Percentiles rank a stretch among this genome's conserved stretches.
Evolutionary conservation across 2,888 invertebrate species (phyloP).

Genomic region (Phymatocera aterrima): DNA sequence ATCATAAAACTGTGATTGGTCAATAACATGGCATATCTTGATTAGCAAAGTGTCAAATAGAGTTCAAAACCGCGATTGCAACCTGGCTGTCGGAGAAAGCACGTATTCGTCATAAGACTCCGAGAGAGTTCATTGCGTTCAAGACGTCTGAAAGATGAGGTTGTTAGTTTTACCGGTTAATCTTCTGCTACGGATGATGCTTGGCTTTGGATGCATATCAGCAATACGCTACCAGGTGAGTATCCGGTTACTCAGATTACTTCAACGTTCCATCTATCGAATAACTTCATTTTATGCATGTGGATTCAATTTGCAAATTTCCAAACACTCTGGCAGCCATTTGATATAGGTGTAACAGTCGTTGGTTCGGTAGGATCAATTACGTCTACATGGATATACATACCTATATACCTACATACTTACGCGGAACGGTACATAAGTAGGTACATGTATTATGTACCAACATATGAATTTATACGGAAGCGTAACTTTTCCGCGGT

Average conservation of each 20-base stretch:
- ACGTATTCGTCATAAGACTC: neutral
- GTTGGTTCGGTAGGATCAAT: neutral
- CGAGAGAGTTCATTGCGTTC: conserved; percentile 2
- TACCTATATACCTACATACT: neutral
- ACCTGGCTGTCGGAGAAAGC: neutral
- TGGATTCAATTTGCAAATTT: neutral
- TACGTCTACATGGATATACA: too few relatives aligned
- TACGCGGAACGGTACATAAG: neutral
- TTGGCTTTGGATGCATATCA: neutral
- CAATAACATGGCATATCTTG: neutral
- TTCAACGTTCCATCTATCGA: neutral
- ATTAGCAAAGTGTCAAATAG: neutral
- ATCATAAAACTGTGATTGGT: neutral
- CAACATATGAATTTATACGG: neutral
- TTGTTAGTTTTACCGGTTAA: neutral
- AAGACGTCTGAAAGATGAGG: neutral
- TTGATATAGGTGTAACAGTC: neutral
- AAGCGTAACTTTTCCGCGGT: conserved; percentile 13
- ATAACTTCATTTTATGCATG: neutral
- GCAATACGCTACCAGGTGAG: conserved; percentile 8
- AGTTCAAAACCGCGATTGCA: neutral
- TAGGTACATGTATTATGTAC: neutral
- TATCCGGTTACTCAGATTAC: neutral
- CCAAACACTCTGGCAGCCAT: neutral
- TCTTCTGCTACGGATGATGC: neutral